Percentiles rank a stretch among this genome's conserved stretches.
These are phyloP conservation scores for Acromyrmex charruanus DNA, from an alignment of 1,140 invertebrate species.

Conservation along the genomic window DNA sequence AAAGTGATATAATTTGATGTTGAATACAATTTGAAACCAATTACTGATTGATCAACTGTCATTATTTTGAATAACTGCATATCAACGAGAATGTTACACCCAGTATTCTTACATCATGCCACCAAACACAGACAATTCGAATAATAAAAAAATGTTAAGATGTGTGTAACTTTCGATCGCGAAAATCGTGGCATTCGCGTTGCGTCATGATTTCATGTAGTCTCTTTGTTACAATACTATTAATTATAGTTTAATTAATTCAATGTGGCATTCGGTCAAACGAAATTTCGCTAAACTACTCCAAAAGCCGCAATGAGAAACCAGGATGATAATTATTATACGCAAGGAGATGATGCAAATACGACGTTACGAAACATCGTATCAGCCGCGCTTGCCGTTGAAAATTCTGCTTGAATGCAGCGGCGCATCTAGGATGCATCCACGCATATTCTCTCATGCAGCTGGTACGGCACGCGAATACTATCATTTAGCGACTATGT, in stretches of 20 bases:
- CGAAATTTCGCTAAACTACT: neutral
- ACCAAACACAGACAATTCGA: neutral
- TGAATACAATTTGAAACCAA: no score
- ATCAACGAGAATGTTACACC: no score
- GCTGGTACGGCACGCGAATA: conserved; percentile 20
- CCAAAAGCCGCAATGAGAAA: conserved; percentile 3
- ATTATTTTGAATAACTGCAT: no score
- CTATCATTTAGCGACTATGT: conserved; percentile 50
- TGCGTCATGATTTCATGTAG: neutral
- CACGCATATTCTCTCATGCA: conserved; percentile 32
- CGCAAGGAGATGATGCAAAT: conserved; percentile 46
- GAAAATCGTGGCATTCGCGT: neutral
- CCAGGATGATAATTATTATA: conserved; percentile 15
- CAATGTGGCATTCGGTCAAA: neutral
- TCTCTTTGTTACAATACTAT: neutral
- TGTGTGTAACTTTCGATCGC: neutral
- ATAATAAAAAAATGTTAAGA: neutral
- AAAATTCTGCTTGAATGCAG: conserved; percentile 27
- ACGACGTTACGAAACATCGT: conserved; percentile 26
- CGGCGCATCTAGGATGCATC: conserved; percentile 31
- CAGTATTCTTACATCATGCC: no score
- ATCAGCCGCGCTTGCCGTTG: neutral
- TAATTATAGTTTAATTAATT: conserved; percentile 37
- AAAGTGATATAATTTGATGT: no score
- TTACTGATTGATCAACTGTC: no score